Conservation (phyloP, 2,797 vertebrate species). For the Neosilurus hyrtlii region DNA sequence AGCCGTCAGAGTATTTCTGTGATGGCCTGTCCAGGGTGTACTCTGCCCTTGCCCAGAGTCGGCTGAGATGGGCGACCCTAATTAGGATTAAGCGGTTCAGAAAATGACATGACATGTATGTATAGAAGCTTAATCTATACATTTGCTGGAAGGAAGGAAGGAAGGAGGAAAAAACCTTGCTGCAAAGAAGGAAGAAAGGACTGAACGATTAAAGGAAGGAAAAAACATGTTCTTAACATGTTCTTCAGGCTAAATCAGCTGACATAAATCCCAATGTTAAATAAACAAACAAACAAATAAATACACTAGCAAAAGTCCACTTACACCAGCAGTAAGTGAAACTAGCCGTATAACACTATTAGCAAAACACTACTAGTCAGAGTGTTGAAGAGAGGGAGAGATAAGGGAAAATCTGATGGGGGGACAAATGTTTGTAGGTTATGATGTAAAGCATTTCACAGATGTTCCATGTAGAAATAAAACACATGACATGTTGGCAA, state of each 20-base stretch:
- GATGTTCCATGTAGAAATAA: background rate
- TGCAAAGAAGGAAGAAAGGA: too few species aligned
- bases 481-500: background rate
- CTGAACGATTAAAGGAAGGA: too few species aligned
- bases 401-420: background rate
- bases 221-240: background rate
- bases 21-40: too few species aligned
- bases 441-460: background rate
- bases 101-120: too few species aligned
- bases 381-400: background rate
- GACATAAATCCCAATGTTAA: background rate
- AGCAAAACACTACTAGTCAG: background rate
- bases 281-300: background rate
- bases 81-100: too few species aligned
- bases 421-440: background rate
- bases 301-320: background rate
- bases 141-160: background rate
- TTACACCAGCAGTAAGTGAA: background rate
- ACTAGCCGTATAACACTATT: too few species aligned
- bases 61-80: too few species aligned
- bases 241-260: background rate
- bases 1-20: too few species aligned
- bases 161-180: background rate
- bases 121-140: background rate
- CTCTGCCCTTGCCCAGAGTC: too few species aligned